Conservation (phyloP, 2,888 invertebrate species). For the Acronicta aceris region DNA sequence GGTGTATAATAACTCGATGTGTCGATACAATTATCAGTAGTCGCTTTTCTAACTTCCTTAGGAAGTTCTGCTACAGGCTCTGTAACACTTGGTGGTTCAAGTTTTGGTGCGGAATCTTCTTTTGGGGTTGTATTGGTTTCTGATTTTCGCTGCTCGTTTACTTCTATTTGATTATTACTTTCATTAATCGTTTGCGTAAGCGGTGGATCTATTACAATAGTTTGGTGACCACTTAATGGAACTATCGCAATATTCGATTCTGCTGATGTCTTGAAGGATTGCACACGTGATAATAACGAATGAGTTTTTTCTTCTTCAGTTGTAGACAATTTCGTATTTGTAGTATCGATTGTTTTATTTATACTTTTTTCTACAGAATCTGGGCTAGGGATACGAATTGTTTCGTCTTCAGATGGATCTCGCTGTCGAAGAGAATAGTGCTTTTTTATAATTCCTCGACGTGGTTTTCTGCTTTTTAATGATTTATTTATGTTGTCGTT, state of each 20-base stretch:
- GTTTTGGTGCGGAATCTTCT: slow-evolving; percentile 41
- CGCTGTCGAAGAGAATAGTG: slow-evolving; percentile 86
- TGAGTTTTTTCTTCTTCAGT: slow-evolving; percentile 72
- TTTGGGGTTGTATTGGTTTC: slow-evolving; percentile 38
- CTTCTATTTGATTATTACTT: slow-evolving; percentile 43
- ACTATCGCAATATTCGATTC: slow-evolving; percentile 84
- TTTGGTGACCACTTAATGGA: slow-evolving; percentile 87
- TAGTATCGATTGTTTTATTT: slow-evolving; percentile 58
- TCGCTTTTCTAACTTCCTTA: slow-evolving; percentile 56
- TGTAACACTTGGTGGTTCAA: slow-evolving; percentile 35
- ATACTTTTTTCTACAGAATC: slow-evolving; percentile 71
- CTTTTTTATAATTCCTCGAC: slow-evolving; percentile 75
- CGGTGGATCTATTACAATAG: slow-evolving; percentile 86
- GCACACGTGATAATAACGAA: slow-evolving; percentile 81
- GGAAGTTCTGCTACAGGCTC: slow-evolving; percentile 54
- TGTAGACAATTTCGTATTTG: slow-evolving; percentile 13
- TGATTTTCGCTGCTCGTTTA: slow-evolving; percentile 38
- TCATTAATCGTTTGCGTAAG: slow-evolving; percentile 66
- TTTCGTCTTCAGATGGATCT: slow-evolving; percentile 80
- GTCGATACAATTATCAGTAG: slow-evolving; percentile 65
- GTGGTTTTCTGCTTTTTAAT: slow-evolving; percentile 68
- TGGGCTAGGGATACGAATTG: slow-evolving; percentile 80
- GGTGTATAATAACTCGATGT: slow-evolving; percentile 75
- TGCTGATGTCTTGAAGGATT: slow-evolving; percentile 84
- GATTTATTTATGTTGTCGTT: slow-evolving; percentile 79